Base-by-base conservation (phyloP, 2,113 vertebrate species). In the Halcyon senegalensis region DNA sequence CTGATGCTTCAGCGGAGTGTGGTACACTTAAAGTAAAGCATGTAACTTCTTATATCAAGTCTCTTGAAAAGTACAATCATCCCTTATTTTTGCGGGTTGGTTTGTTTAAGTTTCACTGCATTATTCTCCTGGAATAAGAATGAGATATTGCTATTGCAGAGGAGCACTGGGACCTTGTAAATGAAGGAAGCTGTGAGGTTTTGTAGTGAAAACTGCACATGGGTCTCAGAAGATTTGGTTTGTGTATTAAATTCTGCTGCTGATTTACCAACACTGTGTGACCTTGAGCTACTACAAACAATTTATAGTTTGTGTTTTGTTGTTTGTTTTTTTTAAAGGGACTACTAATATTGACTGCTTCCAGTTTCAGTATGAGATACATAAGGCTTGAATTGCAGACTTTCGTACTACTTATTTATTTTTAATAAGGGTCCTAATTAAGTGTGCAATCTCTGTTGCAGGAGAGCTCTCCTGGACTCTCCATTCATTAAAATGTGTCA, bases 401-500 rank as follows among this genome's bases (percentile, higher is more conserved):
- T 93, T 87, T 63, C 80, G 59, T 91, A 46, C 78, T 93, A 56
- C 67, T 63, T 10, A 91, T 95, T 96, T 96, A 94, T 94, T 96
- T 96, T 97, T 96, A 96, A 96, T 96, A 96, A 95, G 91, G 74
- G 20, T 43, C 89, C 63, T 96, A 96, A 97, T 97, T 96, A 97
- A 97, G 78, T 0, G 55, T 94, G 84, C 74, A 87, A 95, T 94
- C 84, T 92, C 91, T 94, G 72, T 93, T 87, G 84, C 75, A 94
- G 93, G 91, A 83, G 96, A 93, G 91, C 95, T 96, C 95, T 96
- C 96, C 94, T 94, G 94, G 95, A 96, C 91, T 84, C 92, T 92
- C 60, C 89, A 82, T 96, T 96, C 96, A 96, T 97, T 95, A 96
- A 97, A 94, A 96, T 89, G 94, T 97, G 96, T 96, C 91, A 96